Base-by-base conservation (phyloP, 1,140 invertebrate genomes). In the Achatina immaculata region DNA sequence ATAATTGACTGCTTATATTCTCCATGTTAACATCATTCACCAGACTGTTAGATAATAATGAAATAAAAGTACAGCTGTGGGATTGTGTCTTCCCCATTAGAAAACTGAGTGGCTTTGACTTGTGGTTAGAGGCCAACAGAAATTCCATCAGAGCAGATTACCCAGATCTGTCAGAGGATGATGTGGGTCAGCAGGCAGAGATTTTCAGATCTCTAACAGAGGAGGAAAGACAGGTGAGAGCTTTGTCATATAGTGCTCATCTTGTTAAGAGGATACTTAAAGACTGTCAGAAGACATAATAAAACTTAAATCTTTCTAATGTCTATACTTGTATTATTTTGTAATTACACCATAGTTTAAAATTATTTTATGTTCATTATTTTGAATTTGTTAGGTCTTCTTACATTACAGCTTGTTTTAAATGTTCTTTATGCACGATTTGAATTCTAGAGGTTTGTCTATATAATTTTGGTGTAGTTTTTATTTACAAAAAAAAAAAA, bases 151-250 rank as follows among this genome's bases (percentile, higher is more conserved):
- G 80, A 40, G 86, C 86, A 66, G 84, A 86, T 58, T 69, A 87
- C 28, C 85, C 87, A 45, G 87, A 89, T 28, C 4, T 85, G 7
- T 85, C 84, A 21, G 86, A 86, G 0, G 88, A 88, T 38, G 89
- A 87, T 45, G 69, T 89, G 6, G 81, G 72, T 45, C 83, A 85
- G 31, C 66, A 82, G n/a, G 88, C 85, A 34, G 85, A 88, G 58
- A 81, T 66, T 76, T 90, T 88, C 73, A 82, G 87, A 51, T 77
- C 85, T 38, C 58, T 90, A 45, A 71, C 87, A 24, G 89, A 87
- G 68, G 89, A 89, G 38, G 87, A 90, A 65, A 84, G 86, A 86
- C 85, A 89, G 86, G 90, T 90, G 62, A 81, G 65, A 45, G 19
- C 68, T 51, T 43, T 45, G 38, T 69, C 36, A 21, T 31, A 38